These are phyloP conservation scores for Mohoua ochrocephala DNA, from an alignment of 2,113 vertebrate species.

Conservation along the genomic window DNA sequence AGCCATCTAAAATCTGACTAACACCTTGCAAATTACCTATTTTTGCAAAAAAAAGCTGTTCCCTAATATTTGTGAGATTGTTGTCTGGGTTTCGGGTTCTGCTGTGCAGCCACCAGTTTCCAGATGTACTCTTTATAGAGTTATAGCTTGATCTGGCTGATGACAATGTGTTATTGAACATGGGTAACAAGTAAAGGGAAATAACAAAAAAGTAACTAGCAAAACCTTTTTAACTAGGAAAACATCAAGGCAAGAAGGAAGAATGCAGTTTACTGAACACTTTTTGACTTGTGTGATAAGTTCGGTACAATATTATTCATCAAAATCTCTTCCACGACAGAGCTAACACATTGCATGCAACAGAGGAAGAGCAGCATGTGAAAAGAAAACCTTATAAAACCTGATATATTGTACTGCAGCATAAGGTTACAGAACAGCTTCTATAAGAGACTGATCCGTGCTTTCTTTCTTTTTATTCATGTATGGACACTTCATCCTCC, in stretches of 20 bases:
- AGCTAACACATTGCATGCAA: neutral
- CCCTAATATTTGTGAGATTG: neutral
- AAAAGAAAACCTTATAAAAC: neutral
- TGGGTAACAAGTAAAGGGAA: neutral
- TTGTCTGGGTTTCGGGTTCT: neutral
- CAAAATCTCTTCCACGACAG: neutral
- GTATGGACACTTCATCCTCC: neutral
- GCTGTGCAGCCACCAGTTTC: neutral
- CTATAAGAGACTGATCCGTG: neutral
- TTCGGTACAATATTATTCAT: neutral
- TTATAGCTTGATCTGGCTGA: neutral
- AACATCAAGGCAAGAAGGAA: neutral
- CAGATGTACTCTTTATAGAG: neutral
- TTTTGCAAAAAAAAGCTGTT: neutral
- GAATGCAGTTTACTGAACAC: neutral
- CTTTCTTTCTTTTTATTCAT: neutral
- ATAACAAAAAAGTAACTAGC: neutral
- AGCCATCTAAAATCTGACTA: neutral
- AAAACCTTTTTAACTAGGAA: neutral
- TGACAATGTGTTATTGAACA: neutral
- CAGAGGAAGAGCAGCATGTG: neutral
- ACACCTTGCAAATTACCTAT: neutral
- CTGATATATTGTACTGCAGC: neutral
- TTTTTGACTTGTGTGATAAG: neutral
- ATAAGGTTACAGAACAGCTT: neutral